Conservation (phyloP, 1,140 invertebrate species). For the Drosophila novamexicana region DNA sequence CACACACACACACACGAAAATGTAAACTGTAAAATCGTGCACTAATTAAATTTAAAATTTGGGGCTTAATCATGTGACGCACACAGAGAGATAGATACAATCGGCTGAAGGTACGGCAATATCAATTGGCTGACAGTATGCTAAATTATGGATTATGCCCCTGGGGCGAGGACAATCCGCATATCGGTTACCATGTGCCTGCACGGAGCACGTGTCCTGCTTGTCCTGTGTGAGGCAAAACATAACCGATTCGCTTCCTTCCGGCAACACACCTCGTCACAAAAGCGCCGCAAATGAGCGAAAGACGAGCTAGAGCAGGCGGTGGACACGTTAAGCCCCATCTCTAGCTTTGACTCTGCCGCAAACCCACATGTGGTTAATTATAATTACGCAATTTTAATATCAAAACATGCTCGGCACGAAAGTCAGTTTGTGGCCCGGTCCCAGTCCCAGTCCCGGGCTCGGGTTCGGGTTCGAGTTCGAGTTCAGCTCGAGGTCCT, state of each 20-base stretch:
- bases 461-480: slow-evolving; percentile 2
- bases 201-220: slow-evolving; percentile 31
- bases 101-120: slow-evolving; percentile 58
- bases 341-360: slow-evolving; percentile 5
- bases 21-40: slow-evolving; percentile 37
- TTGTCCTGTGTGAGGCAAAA: slow-evolving; percentile 9
- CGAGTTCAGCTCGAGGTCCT: slow-evolving; percentile 15
- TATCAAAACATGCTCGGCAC: slow-evolving; percentile 71
- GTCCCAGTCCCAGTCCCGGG: neutral
- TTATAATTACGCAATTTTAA: slow-evolving; percentile 84
- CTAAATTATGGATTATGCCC: slow-evolving; percentile 83
- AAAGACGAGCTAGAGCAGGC: slow-evolving; percentile 64
- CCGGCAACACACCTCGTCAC: slow-evolving; percentile 35
- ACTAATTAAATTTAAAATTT: slow-evolving; percentile 57
- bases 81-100: slow-evolving; percentile 21
- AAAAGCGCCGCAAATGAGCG: slow-evolving; percentile 37
- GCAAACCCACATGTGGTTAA: slow-evolving; percentile 79
- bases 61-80: slow-evolving; percentile 31
- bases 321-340: slow-evolving; percentile 60
- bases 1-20: slow-evolving; percentile 1
- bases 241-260: slow-evolving; percentile 41
- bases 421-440: slow-evolving; percentile 14
- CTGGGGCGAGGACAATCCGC: slow-evolving; percentile 57
- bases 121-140: slow-evolving; percentile 79
- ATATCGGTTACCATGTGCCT: slow-evolving; percentile 72